A percentile compares a stretch with the other conserved stretches of the same genome.
phyloP scores from a whole-genome alignment of 2,113 vertebrate species.

The Phylloscopus whistleri region DNA sequence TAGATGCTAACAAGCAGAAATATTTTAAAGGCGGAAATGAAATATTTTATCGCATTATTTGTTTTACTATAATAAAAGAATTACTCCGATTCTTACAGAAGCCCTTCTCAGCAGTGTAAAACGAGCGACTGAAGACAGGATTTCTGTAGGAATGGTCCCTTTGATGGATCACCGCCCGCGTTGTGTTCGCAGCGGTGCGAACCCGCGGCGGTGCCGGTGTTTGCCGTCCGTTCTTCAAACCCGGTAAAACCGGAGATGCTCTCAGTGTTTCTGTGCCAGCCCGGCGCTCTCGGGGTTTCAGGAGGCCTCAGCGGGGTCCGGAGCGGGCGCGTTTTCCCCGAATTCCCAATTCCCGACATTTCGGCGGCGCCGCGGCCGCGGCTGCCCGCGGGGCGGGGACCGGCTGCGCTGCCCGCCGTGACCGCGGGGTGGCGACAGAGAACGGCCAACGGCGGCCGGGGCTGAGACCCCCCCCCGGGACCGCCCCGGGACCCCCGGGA shows the following conservation, averaged over 20 bases:
- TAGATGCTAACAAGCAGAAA: not conserved
- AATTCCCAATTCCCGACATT: not conserved
- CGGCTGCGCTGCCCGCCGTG: not conserved
- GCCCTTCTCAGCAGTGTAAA: not conserved
- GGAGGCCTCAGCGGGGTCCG: fast-evolving
- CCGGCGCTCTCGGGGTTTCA: fast-evolving
- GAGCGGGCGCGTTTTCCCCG: too few relatives aligned
- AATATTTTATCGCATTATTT: not conserved
- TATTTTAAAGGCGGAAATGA: not conserved
- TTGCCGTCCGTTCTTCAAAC: not conserved
- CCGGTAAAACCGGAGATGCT: fast-evolving
- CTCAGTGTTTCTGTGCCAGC: fast-evolving
- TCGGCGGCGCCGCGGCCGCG: not conserved
- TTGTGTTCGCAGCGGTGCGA: not conserved
- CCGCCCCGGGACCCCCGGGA: too few relatives aligned
- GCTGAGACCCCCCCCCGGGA: not conserved
- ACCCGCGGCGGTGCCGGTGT: not conserved
- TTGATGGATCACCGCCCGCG: not conserved
- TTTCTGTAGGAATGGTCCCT: not conserved
- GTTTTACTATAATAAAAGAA: not conserved
- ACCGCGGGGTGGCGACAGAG: constrained; percentile 67
- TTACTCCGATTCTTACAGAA: not conserved
- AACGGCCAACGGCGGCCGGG: not conserved
- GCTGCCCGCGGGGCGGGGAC: not conserved
- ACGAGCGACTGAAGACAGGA: not conserved